Percentiles rank a stretch among this genome's conserved stretches.
Conservation (phyloP, 2,113 vertebrate genomes). For the Corythaixoides concolor region DNA sequence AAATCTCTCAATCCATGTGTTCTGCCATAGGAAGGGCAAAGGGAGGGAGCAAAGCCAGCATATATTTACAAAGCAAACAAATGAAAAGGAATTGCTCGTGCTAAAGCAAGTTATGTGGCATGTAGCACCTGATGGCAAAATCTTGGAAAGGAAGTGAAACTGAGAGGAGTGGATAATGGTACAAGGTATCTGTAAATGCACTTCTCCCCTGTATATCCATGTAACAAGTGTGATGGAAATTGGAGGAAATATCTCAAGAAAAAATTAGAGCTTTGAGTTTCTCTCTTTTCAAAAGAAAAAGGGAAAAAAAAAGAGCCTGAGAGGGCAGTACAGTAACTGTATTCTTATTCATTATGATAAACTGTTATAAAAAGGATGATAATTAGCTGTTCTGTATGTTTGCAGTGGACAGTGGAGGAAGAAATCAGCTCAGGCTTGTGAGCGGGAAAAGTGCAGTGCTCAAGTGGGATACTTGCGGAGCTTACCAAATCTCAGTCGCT, state of each 20-base stretch:
- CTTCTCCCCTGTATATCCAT: neutral
- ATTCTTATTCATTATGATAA: neutral
- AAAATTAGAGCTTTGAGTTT: neutral
- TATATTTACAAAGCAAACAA: neutral
- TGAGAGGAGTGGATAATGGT: neutral
- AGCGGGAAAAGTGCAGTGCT: neutral
- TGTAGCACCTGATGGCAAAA: neutral
- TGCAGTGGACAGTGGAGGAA: neutral
- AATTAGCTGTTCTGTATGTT: neutral
- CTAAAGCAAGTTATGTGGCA: neutral
- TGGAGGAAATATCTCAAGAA: neutral
- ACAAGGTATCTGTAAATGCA: neutral
- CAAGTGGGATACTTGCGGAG: neutral
- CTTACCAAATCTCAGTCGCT: neutral
- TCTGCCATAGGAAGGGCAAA: neutral
- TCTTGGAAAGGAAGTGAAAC: neutral
- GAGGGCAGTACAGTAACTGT: neutral
- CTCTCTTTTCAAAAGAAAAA: neutral
- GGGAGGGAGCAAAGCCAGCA: neutral
- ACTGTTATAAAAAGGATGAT: neutral
- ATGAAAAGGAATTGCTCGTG: neutral
- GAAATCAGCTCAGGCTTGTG: neutral
- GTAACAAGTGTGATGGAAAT: neutral
- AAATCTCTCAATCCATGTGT: neutral
- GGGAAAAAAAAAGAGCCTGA: neutral